Evolutionary conservation across 1,140 invertebrate genomes (phyloP), one percentile per base, ranked within the genome.

Genomic region (Sinonovacula constricta): DNA sequence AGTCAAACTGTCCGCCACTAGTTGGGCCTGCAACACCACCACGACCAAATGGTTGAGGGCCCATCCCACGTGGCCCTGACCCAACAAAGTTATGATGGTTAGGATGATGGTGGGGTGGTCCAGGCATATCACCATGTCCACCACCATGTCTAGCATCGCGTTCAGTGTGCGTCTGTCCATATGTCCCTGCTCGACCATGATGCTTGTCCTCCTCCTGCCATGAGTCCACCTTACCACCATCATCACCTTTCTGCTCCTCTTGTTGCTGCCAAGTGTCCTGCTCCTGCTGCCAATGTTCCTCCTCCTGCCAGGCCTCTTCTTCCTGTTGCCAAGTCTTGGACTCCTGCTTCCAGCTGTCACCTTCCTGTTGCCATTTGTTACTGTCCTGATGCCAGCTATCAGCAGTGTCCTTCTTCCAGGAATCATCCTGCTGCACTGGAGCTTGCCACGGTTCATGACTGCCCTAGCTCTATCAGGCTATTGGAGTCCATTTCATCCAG

Each of bases 401-500:
- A n/a, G 30, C 28, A 1, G 3, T 30, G 30, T 65, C 62, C 12
- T 65, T 24, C 18, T n/a, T 33, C 62, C 33, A 36, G 1, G n/a
- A n/a, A 28, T 18, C 12, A 33, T 65, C 62, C 5, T n/a, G 10
- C 26, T 57, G 5, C 22, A 10, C 18, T 34, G 26, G 26, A 12
- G 30, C 33, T n/a, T 18, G 2, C 28, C 33, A 34, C 28, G 30
- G 62, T n/a, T n/a, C 62, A 34, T 18, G 12, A 18, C 36, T 33
- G n/a, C 15, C 1, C 12, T 65, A n/a, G n/a, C 22, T 14, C 24
- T 39, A 31, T 14, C 1, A 22, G 22, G 26, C 26, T 31, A 39
- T 70, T 70, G 54, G n/a, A 39, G 28, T 59, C 54, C 22, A n/a
- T 22, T 54, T 75, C 59, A 2, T 76, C 72, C 34, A n/a, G 56